Base-by-base conservation (phyloP, 2,113 vertebrate genomes). In the Scytalopus superciliaris region DNA sequence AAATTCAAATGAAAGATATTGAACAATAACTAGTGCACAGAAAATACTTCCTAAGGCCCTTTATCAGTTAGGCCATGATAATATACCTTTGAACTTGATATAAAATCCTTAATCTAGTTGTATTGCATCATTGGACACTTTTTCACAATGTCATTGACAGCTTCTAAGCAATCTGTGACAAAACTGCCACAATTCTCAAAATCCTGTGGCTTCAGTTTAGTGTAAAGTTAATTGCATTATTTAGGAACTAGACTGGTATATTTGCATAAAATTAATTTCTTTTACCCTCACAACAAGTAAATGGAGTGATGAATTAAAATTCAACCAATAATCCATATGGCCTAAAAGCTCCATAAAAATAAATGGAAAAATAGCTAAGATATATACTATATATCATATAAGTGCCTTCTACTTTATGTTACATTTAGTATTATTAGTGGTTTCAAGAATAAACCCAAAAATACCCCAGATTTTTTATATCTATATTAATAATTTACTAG, bases 381-480 rank as follows among this genome's bases (percentile, higher is more conserved):
- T 74, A 28, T 15, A 18, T 44, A 33, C 8, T 57, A 12, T 19
- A 35, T 23, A 49, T 11, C 44, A 14, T 30, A 44, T 31, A 44
- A 5, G 2, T 16, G 7, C 12, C 22, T 70, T 83, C 12, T 0
- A 0, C 2, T 81, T 4, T 60, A 5, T 67, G 6, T 25, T 73
- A 19, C 42, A n/a, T 84, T 64, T 44, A n/a, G 3, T n/a, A 73
- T 50, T n/a, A 37, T 28, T 60, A 67, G 16, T 60, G 22, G 2
- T 19, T 17, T 60, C 18, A 92, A 84, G 24, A 78, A 64, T 14
- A 69, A 64, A 69, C 6, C 6, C 55, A 30, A 60, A 81, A 93
- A 66, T 60, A 74, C 18, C 4, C 35, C 33, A 31, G 0, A 23
- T 2, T 35, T 75, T 40, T 69, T 3, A 33, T 83, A 62, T 53